Base-by-base conservation (phyloP, 2,888 invertebrate genomes). In the Andrena hattorfiana region DNA sequence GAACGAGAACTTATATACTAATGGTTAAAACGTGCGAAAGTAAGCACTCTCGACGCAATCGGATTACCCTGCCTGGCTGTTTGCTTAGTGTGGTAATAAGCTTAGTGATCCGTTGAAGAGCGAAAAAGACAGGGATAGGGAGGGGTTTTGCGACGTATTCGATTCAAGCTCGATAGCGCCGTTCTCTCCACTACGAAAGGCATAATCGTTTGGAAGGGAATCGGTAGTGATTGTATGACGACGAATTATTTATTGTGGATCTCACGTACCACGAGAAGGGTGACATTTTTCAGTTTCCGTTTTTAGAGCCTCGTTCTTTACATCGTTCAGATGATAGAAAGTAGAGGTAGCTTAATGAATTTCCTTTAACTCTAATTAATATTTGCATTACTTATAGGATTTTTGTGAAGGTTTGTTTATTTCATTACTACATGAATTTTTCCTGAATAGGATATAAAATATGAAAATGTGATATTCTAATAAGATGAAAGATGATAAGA, bases 21-120 rank as follows among this genome's bases (percentile, higher is more conserved):
- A 92, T 91, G 83, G 91, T 80, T 89, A 90, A 91, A 93, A 92
- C 92, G 92, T 92, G 92, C 92, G 91, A 92, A 92, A 92, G 89
- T 90, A 90, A 93, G 91, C 89, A 87, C 92, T 89, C 91, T 91
- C 83, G 77, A 88, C 72, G 83, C 89, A 90, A 92, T 92, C 91
- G 89, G 92, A 91, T 92, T 91, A 92, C 72, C 56, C 66, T 26
- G 28, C 56, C 66, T 23, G 28, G 72, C 59, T 90, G 89, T 92
- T 92, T 92, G 89, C 85, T 91, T 89, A 91, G 88, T 80, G 70
- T 67, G 77, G 80, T 90, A 92, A 92, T 90, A 90, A 90, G 89
- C 89, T 90, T 91, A 90, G 77, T 73, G 73, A 72, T 70, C 79
- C 67, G 69, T 71, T 72, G 48, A 76, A 84, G 73, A 66, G 42